These are phyloP conservation scores for Pseudois nayaur DNA, from an alignment of 2,113 vertebrate genomes.

Conservation along the genomic window DNA sequence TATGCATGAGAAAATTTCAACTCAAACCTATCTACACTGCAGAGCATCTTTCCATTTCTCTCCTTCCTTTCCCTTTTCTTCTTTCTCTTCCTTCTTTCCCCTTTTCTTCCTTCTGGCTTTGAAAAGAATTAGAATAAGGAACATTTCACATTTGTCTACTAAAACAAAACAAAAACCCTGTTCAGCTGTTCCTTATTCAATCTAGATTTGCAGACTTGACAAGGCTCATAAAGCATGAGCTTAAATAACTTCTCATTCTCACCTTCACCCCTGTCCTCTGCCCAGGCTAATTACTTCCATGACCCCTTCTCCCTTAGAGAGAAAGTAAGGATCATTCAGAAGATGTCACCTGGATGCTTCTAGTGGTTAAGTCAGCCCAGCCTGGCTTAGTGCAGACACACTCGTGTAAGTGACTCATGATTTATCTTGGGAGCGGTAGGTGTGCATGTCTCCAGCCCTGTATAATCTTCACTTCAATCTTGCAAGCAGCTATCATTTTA, in stretches of 20 bases:
- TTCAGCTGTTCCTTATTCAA: neutral
- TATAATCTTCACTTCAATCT: neutral
- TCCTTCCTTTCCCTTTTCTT: neutral
- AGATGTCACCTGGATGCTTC: neutral
- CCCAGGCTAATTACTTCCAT: neutral
- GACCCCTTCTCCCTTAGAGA: neutral
- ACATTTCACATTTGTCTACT: neutral
- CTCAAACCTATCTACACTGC: neutral
- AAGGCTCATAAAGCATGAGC: neutral
- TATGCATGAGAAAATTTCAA: neutral
- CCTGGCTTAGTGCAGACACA: neutral
- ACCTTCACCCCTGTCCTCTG: neutral
- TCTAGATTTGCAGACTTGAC: neutral
- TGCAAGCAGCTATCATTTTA: neutral
- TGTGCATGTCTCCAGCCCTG: neutral
- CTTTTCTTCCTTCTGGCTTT: neutral
- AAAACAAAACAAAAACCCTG: neutral
- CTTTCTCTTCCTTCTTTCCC: neutral
- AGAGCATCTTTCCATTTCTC: neutral
- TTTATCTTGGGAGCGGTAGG: neutral
- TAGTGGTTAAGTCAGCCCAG: neutral
- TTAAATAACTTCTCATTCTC: conserved; percentile 18
- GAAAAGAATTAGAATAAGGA: neutral
- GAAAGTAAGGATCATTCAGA: neutral
- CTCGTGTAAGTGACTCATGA: neutral